Evolutionary conservation across 2,797 vertebrate genomes (phyloP), one percentile per base, ranked within the genome.

Genomic region (Liasis olivaceus): DNA sequence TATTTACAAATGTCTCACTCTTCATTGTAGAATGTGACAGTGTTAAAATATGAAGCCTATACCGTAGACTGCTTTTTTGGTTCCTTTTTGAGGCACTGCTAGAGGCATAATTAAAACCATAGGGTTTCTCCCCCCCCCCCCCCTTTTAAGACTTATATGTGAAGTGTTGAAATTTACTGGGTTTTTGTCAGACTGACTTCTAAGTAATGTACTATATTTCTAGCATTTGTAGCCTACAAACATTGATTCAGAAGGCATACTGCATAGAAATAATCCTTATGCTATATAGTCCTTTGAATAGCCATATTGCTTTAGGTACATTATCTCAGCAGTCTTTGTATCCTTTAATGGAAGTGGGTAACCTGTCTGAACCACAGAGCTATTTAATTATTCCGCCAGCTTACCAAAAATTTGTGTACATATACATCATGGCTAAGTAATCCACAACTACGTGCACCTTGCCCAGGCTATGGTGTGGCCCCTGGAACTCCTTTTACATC

Each of bases 1-100:
- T 93, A 95, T 94, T 94, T 95, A 94, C 95, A 95, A 94, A 95
- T 93, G 93, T 93, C 58, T 96, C 91, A 91, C 77, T 95, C 93
- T 94, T 90, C 91, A 89, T 89, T 91, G 87, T 91, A 69, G 92
- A 89, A 86, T 36, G 66, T 63, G 54, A 85, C 59, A 92, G 84
- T 72, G 90, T 0, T 62, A 87, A 89, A 94, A 93, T 87, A 93
- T n/a, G 60, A 51, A 42, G n/a, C 5, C 62, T 59, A 89, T 42
- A 59, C 22, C 90, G 28, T 47, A 54, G 91, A 85, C 59, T 94
- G 87, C 89, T 94, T 93, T 69, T 28, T 63, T 20, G 42, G 72
- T 31, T 64, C 60, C 86, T 90, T 94, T 87, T 86, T 91, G 62
- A 92, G 17, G 15, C 51, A 51, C 87, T 0, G 5, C 72, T 93